Conservation (phyloP, 1,140 invertebrate species). For the Drosophila leontia region DNA sequence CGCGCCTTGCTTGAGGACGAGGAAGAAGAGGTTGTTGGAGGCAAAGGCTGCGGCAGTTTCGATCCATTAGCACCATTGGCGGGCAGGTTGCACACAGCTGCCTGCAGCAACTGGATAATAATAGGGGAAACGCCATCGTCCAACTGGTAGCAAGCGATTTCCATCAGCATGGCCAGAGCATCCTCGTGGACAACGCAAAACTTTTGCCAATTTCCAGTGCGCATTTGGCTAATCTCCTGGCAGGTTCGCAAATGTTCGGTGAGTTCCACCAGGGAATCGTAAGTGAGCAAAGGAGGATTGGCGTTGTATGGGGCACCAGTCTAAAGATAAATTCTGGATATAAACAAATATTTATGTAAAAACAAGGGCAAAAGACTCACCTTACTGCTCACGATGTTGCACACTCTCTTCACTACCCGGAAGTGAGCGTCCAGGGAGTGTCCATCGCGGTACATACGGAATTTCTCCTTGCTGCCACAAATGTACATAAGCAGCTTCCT, state of each 20-base stretch:
- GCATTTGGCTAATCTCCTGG: conserved; percentile 94
- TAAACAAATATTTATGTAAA: too few relatives aligned
- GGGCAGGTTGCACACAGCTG: conserved; percentile 90
- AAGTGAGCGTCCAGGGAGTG: conserved; percentile 94
- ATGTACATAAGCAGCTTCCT: conserved; percentile 96
- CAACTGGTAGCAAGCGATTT: conserved; percentile 90
- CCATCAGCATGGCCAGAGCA: conserved; percentile 92
- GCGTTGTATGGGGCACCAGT: conserved; percentile 83
- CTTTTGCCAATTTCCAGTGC: conserved; percentile 98
- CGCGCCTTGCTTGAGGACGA: conserved; percentile 82
- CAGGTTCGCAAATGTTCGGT: conserved; percentile 98
- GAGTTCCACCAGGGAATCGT: conserved; percentile 95
- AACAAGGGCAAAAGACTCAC: conserved; percentile 55
- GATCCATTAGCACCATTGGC: conserved; percentile 12
- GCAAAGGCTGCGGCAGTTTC: conserved; percentile 58
- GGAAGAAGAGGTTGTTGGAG: conserved; percentile 6
- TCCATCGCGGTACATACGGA: conserved; percentile 96
- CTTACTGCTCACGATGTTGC: conserved; percentile 83
- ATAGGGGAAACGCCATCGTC: conserved; percentile 97
- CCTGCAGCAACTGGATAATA: conserved; percentile 94
- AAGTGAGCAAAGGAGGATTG: conserved; percentile 88
- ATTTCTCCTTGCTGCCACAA: conserved; percentile 98
- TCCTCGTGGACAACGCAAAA: conserved; percentile 93
- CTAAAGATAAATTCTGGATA: conserved; percentile 22
- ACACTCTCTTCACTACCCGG: conserved; percentile 87